Evolutionary conservation across 2,797 vertebrate species (phyloP).

Genomic region (Taenioides sp.): DNA sequence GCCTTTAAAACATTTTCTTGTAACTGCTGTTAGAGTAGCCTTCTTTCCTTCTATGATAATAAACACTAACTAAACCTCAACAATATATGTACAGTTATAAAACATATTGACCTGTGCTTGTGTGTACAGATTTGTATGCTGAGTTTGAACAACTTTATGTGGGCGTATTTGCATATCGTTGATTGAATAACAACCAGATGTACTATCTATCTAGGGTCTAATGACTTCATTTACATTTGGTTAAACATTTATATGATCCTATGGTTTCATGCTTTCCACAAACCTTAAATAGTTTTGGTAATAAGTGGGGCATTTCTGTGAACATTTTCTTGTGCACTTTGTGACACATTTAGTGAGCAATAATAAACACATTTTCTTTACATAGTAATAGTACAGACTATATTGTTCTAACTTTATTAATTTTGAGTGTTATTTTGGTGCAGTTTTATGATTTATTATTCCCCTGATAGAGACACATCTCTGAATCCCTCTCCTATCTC

Average conservation of each 20-base stretch:
- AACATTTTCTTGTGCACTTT: not conserved
- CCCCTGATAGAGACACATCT: conserved; percentile 5
- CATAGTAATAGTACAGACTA: not conserved
- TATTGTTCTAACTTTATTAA: not conserved
- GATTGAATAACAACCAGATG: not conserved
- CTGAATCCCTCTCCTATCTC: not conserved
- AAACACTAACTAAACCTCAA: too few relatives aligned
- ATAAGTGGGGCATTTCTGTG: too few relatives aligned
- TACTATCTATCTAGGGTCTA: not conserved
- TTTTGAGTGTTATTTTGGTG: conserved; percentile 8
- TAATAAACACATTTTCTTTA: not conserved
- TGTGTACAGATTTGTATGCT: not conserved
- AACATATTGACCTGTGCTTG: not conserved
- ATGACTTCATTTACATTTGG: not conserved
- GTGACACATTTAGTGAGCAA: not conserved
- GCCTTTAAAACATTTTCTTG: not conserved
- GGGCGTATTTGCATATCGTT: not conserved
- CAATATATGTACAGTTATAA: too few relatives aligned
- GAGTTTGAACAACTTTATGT: not conserved
- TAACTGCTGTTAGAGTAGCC: not conserved
- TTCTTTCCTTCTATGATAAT: too few relatives aligned
- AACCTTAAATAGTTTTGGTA: too few relatives aligned
- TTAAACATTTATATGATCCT: not conserved
- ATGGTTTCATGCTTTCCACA: not conserved
- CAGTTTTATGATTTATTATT: conserved; percentile 10